Base-by-base conservation (phyloP, 1,140 invertebrate genomes). In the Lineus longissimus region DNA sequence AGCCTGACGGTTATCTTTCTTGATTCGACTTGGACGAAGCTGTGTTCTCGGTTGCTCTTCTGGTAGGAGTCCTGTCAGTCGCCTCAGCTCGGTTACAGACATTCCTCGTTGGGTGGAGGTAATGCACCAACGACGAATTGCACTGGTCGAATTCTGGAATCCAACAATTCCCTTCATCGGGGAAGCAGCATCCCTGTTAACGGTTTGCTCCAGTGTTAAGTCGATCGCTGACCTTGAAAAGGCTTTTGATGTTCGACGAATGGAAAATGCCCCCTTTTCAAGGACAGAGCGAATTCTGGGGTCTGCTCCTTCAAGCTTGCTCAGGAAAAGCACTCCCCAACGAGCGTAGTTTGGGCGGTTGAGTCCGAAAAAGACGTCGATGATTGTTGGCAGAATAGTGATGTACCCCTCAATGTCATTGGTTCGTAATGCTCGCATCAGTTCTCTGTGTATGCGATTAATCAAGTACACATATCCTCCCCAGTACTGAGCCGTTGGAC, bases 141-240 rank as follows among this genome's bases (percentile, higher is more conserved):
- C 47, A 51, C 47, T 51, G 6, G n/a, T 6, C 4, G 47, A 51
- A 51, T 27, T 51, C 19, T 19, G 19, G 25, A 51, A 51, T 23
- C 25, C 19, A 27, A 51, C 47, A 9, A 51, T 51, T 51, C 47
- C 47, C n/a, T 19, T 51, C 19, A 27, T 27, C 9, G 47, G 25
- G 6, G 47, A 51, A n/a, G 47, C 47, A 23, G 47, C 47, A 51
- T 51, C 47, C n/a, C 47, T 23, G 47, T 51, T 51, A 6, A 51
- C 47, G 9, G 47, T 51, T 27, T 51, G 47, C 47, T 51, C 47
- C 25, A 51, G 25, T 23, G 47, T 51, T 4, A 51, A n/a, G 47
- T 51, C 47, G 6, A 51, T 51, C 6, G 47, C 19, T 51, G 47
- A 7, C n/a, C 47, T 51, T 4, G 47, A 51, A n/a, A 23, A 51